Conservation (phyloP, 2,113 vertebrate genomes). For the Todiramphus saurophagus region DNA sequence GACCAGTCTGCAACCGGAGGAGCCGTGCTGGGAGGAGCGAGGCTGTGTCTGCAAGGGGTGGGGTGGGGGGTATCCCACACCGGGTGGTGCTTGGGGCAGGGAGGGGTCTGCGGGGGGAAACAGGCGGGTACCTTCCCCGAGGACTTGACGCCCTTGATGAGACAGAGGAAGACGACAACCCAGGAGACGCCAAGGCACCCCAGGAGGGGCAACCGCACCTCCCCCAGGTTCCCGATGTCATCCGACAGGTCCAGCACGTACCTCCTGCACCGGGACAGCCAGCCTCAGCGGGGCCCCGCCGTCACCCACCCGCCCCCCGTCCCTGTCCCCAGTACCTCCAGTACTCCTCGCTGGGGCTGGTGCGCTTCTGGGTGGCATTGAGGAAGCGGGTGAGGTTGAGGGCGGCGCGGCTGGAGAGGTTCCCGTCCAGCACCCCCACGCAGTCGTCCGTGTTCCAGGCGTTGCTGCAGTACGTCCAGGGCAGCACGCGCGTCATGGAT, state of each 20-base stretch:
- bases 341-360: conserved; percentile 98
- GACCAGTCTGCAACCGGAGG: neutral
- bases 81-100: no score
- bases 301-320: fast-evolving
- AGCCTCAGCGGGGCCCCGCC: fast-evolving
- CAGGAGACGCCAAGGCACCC: conserved; percentile 93
- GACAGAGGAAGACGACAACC: conserved; percentile 97
- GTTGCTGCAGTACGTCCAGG: conserved; percentile 98
- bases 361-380: conserved; percentile 88
- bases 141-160: conserved; percentile 95
- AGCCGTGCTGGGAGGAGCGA: no score
- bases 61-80: no score
- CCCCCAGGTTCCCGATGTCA: conserved; percentile 92
- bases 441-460: conserved; percentile 92
- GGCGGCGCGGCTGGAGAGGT: conserved; percentile 70
- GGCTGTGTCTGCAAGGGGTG: no score
- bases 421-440: conserved; percentile 79
- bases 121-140: conserved; percentile 88
- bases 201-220: conserved; percentile 90
- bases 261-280: conserved; percentile 68
- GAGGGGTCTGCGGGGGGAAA: no score
- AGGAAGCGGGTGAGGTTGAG: conserved; percentile 78
- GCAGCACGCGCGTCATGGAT: conserved; percentile 93
- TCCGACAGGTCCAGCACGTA: conserved; percentile 92
- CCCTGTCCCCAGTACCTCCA: conserved; percentile 84